Percentiles rank a stretch among this genome's conserved stretches.
phyloP scores from a whole-genome alignment of 2,113 vertebrate genomes.

The Melierax canorus region DNA sequence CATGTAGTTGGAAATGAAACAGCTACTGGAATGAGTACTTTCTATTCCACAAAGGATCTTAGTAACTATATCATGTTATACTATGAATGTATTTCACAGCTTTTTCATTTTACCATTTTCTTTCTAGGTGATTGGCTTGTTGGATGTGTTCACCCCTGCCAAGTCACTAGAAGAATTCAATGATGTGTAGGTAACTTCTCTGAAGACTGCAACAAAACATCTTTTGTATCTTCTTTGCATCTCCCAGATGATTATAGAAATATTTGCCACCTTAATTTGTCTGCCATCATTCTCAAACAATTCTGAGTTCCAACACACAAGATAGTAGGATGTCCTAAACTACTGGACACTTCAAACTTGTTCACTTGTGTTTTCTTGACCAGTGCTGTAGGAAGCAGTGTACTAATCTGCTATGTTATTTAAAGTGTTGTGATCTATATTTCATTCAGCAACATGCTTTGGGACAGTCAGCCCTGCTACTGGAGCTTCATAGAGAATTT shows the following conservation, averaged over 20 bases:
- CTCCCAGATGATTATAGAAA: neutral
- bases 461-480: neutral
- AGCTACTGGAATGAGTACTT: neutral
- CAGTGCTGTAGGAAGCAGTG: neutral
- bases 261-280: neutral
- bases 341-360: neutral
- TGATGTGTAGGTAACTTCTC: slow-evolving; percentile 90
- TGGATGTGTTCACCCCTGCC: slow-evolving; percentile 94
- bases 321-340: neutral
- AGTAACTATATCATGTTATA: neutral
- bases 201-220: neutral
- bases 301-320: neutral
- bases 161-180: slow-evolving; percentile 91
- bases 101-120: slow-evolving; percentile 16
- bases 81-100: neutral
- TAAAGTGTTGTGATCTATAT: neutral
- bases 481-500: neutral
- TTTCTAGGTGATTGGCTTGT: slow-evolving; percentile 89
- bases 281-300: neutral
- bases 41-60: neutral
- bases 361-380: neutral
- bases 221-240: neutral
- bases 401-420: neutral
- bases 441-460: neutral
- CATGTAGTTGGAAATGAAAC: neutral